Conservation (phyloP, 2,113 vertebrate genomes). For the Xenus cinereus region DNA sequence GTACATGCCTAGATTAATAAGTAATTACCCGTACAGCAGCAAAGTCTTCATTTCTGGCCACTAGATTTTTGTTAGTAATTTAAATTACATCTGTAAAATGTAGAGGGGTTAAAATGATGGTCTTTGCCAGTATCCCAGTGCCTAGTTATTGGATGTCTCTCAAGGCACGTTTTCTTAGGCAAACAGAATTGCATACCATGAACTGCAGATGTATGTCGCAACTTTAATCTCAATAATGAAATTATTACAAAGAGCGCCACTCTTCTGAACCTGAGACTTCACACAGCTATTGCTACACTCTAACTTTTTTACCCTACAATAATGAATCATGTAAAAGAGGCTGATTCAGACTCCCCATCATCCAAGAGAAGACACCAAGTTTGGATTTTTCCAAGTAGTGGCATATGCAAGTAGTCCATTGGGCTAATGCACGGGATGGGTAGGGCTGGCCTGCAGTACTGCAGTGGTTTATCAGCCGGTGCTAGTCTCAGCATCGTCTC, state of each 20-base stretch:
- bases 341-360: background rate
- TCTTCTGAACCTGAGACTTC: background rate
- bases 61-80: background rate
- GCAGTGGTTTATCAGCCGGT: background rate
- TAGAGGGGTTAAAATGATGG: background rate
- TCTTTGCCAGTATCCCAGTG: background rate
- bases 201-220: background rate
- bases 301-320: background rate
- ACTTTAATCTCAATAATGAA: background rate
- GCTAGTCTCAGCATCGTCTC: background rate
- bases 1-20: slow-evolving; percentile 1
- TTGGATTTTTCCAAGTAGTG: background rate
- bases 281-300: background rate
- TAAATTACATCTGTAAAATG: background rate
- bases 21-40: background rate
- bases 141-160: background rate
- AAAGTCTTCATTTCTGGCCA: background rate
- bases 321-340: background rate
- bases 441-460: background rate
- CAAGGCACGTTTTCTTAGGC: background rate
- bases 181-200: background rate
- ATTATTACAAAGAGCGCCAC: background rate
- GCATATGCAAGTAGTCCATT: fast-evolving
- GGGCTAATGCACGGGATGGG: background rate
- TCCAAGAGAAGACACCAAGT: background rate